Percentiles rank a stretch among this genome's conserved stretches.
Conservation (phyloP, 1,140 invertebrate genomes). For the Gonioctena quinquepunctata region DNA sequence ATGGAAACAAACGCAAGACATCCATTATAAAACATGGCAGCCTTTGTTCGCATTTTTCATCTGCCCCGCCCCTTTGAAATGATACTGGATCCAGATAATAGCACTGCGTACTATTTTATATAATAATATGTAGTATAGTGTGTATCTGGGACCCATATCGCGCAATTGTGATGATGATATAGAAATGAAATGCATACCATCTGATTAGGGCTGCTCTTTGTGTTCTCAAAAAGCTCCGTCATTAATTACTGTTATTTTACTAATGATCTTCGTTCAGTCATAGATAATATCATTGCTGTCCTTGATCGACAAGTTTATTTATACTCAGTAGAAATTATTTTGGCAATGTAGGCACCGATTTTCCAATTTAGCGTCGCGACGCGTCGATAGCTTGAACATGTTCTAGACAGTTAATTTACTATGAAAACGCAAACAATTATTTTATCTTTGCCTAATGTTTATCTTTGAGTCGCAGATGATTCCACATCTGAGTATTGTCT, state of each 20-base stretch:
- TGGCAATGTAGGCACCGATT: too few species aligned
- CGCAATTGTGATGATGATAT: neutral
- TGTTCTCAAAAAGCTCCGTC: neutral
- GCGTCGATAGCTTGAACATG: too few species aligned
- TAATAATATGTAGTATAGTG: neutral
- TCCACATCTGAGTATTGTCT: too few species aligned
- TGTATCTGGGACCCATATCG: neutral
- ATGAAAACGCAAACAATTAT: too few species aligned
- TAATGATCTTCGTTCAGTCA: neutral
- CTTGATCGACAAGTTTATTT: too few species aligned
- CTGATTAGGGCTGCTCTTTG: neutral
- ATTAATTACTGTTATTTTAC: neutral
- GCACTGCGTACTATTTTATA: neutral
- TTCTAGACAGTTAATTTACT: too few species aligned
- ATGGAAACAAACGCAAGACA: conserved; percentile 48
- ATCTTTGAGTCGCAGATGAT: too few species aligned
- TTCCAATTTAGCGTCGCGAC: too few species aligned
- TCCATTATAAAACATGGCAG: conserved; percentile 47
- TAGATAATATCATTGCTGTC: too few species aligned
- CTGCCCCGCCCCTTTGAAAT: conserved; percentile 38
- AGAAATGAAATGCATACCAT: neutral
- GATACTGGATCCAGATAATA: conserved; percentile 39
- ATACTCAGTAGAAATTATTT: too few species aligned
- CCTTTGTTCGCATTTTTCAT: conserved; percentile 43
- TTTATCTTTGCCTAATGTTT: too few species aligned